Base-by-base conservation (phyloP, 2,113 vertebrate species). In the Oreochromis tanganicae region DNA sequence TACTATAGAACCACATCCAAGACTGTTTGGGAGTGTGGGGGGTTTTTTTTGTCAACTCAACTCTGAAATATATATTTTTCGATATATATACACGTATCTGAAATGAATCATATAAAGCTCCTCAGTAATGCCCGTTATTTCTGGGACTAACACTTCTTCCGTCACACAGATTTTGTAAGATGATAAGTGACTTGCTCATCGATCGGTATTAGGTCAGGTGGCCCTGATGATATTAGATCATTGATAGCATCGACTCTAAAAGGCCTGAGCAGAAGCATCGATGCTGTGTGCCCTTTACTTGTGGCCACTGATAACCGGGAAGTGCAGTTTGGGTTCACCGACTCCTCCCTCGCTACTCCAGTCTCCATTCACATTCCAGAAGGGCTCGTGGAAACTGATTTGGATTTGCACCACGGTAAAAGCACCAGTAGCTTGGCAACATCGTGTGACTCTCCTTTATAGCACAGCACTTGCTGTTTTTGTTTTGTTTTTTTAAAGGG, bases 201-300 rank as follows among this genome's bases (percentile, higher is more conserved):
- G 80, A 87, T 82, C 17, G 0, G 50, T 84, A 78, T 84, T 27
- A 9, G 54, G 41, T 79, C 38, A 61, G 82, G 48, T 57, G 82
- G 54, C 80, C 41, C 55, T 88, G 43, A 88, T 75, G 4, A 50
- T 27, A 88, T 88, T 68, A 85, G 71, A 80, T 27, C 21, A 16
- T 78, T 78, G 66, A 94, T 88, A 3, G 21, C 34, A 85, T 92
- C 84, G 81, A 29, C 52, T 63, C 36, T 85, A 75, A 66, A 88
- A 87, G 81, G 84, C 56, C 80, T 54, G 38, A 91, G 55, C 61
- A 88, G 81, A 88, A 48, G 56, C 32, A 55, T 85, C 27, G 43
- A 19, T 43, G 27, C 57, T 41, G 14, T 52, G 16, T 38, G 19
- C 12, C 21, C 13, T 84, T 34, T 56, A 83, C 80, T 71, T 87